Conservation (phyloP, 2,113 vertebrate species). For the Brachyistius frenatus region DNA sequence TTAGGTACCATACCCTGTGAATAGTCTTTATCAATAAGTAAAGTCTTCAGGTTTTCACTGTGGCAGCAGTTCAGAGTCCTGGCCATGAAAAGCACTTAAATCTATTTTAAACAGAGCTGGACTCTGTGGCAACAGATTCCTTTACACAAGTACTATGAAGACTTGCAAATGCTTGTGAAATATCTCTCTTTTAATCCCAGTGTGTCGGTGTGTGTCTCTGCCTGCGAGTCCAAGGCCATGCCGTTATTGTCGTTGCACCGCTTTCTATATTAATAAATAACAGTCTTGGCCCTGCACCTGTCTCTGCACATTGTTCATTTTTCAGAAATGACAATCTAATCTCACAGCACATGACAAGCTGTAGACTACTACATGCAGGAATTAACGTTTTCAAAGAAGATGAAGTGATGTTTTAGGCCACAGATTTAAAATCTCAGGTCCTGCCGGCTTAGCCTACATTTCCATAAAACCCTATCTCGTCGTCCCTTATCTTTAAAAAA, state of each 20-base stretch:
- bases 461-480: constrained; percentile 48
- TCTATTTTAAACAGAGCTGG: constrained; percentile 62
- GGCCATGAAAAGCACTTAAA: constrained; percentile 59
- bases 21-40: constrained; percentile 71
- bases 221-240: constrained; percentile 63
- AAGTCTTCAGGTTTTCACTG: constrained; percentile 60
- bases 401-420: constrained; percentile 58
- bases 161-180: constrained; percentile 56
- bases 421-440: constrained; percentile 61
- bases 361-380: constrained; percentile 23
- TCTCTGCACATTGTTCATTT: constrained; percentile 39
- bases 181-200: constrained; percentile 50
- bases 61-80: constrained; percentile 41
- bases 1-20: constrained; percentile 42
- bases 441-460: constrained; percentile 64
- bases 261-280: constrained; percentile 62
- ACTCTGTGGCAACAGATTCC: constrained; percentile 53
- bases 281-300: constrained; percentile 46
- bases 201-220: constrained; percentile 24
- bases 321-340: constrained; percentile 52
- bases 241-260: constrained; percentile 58
- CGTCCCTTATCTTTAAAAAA: constrained; percentile 48
- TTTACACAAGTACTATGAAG: constrained; percentile 52
- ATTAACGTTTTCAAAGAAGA: constrained; percentile 54
- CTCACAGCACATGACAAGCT: constrained; percentile 21